Evolutionary conservation across 2,113 vertebrate species (phyloP), one percentile per base, ranked within the genome.

Genomic region (Chloropsis cyanopogon): DNA sequence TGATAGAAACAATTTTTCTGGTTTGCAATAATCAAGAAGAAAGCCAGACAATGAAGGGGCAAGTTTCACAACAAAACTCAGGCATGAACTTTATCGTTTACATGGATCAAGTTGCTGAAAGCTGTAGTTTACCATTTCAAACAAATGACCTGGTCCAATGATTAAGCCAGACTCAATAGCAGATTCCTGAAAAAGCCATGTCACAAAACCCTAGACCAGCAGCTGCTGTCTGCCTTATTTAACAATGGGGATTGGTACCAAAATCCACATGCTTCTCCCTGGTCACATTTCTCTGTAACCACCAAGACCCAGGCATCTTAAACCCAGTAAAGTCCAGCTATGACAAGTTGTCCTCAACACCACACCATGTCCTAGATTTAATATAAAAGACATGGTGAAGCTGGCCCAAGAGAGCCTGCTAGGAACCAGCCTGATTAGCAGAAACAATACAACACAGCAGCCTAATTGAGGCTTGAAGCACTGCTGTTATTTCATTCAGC

Each of bases 121-220:
- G 65, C 41, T 96, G 37, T 47, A 91, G 66, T 70, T 92, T 59
- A 93, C 50, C 46, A n/a, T 93, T 96, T 95, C 91, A 90, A 93
- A 82, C 33, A 89, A 39, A 54, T 54, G 35, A 90, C 70, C 79
- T 73, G 46, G 29, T 86, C 44, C 47, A 80, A 22, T 29, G 41
- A 95, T 64, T 91, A 95, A 88, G 83, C 54, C 66, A 80, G 50
- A 86, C 41, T 41, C 0, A 0, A 82, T 2, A 90, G 66, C 35
- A 90, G 86, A 95, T 83, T 83, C 42, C 50, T 14, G 19, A 88
- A 85, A 72, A 90, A 39, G 68, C 88, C 47, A 61, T 20, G 23
- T 63, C 71, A 88, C 29, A 92, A 69, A 94, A 66, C 15, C 26
- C 29, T 65, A 83, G 68, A 54, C 14, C 71, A 73, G 85, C 85